Conservation (phyloP, 2,113 vertebrate genomes). For the Todiramphus chloris region DNA sequence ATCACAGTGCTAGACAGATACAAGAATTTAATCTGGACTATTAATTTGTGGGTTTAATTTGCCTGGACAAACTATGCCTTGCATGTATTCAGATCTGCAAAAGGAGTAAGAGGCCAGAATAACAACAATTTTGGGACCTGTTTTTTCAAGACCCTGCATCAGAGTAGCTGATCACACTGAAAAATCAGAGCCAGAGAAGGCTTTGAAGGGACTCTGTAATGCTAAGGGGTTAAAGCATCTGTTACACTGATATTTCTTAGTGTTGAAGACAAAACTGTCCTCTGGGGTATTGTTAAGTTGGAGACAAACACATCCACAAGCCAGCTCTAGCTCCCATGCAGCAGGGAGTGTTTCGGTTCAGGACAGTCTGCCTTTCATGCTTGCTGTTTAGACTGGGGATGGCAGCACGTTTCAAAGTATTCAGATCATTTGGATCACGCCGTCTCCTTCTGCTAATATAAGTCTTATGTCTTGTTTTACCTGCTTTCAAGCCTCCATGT, state of each 20-base stretch:
- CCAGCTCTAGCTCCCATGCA: slow-evolving; percentile 25
- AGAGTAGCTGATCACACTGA: background rate
- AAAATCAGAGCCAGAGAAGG: background rate
- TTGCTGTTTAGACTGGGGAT: background rate
- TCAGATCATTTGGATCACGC: slow-evolving; percentile 33
- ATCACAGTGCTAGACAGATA: slow-evolving; percentile 53
- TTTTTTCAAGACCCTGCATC: background rate
- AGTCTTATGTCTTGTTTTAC: slow-evolving; percentile 30
- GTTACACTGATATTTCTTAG: background rate
- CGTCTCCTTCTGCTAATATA: slow-evolving; percentile 50
- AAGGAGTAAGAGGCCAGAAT: slow-evolving; percentile 32
- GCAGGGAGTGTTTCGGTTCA: slow-evolving; percentile 34
- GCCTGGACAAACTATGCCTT: slow-evolving; percentile 33
- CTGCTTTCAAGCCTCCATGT: slow-evolving; percentile 5
- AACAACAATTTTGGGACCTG: background rate
- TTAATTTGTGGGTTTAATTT: slow-evolving; percentile 65
- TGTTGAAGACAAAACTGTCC: background rate
- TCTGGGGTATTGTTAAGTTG: slow-evolving; percentile 25
- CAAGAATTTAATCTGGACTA: slow-evolving; percentile 67
- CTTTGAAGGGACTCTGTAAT: background rate
- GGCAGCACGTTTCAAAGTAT: background rate
- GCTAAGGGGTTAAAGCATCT: background rate
- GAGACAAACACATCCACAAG: slow-evolving; percentile 38
- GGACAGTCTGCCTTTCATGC: background rate
- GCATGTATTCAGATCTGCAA: slow-evolving; percentile 41